Base-by-base conservation (phyloP, 2,888 invertebrate genomes). In the Tetragnatha montana region DNA sequence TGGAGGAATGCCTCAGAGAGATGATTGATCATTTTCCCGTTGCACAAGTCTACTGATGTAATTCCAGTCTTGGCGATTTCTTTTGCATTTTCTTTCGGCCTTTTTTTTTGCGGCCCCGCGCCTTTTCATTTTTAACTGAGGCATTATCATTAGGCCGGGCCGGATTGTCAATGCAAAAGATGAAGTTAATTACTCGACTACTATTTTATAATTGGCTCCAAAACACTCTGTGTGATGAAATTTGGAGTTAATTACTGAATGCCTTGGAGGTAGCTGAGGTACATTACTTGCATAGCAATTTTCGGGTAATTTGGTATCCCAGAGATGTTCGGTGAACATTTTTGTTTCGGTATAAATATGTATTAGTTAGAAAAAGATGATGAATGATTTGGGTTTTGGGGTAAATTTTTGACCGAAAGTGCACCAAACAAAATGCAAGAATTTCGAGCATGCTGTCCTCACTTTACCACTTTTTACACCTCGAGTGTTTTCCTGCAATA, bases 121-220 rank as follows among this genome's bases (percentile, higher is more conserved):
- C 50, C 73, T 82, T 82, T 74, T 22, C 51, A 74, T n/a, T 50
- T 71, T 71, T 17, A 69, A n/a, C 49, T 81, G n/a, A 68, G 50
- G 49, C 71, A 85, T 76, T 85, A 89, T 85, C 85, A 89, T 89
- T 89, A 85, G 81, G 60, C 74, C 70, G 70, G 85, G 81, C 89
- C 89, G 73, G 89, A 89, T 89, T 89, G 85, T 85, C 85, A 88
- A 88, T 88, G 83, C 51, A 80, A 79, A 84, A 80, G 19, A 74
- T 78, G 76, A 89, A 89, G 85, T 81, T 89, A 89, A 89, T 89
- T 89, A 85, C 85, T 85, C 14, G 60, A 70, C 78, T 74, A 73
- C 82, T 73, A 82, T 82, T 82, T 82, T 82, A 82, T 82, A 82
- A 82, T 82, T 82, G 73, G 73, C 78, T 76, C 35, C 75, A 19